Conservation (phyloP, 2,888 invertebrate species). For the Nudaria mundana region DNA sequence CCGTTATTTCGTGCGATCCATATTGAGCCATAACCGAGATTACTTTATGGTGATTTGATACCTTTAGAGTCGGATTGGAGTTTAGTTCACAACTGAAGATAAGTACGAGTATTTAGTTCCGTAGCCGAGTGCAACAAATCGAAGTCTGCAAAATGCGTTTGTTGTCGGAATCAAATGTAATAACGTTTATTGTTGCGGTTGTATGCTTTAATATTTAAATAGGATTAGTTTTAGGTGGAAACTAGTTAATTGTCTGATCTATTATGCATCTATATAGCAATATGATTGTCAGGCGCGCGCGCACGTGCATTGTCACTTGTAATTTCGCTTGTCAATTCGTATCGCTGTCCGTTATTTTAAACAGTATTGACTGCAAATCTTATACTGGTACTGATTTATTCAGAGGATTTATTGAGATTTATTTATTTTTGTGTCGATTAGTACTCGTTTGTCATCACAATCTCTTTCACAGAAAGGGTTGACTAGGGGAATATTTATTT, state of each 20-base stretch:
- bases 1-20: constrained; percentile 67
- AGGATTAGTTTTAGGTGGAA: neutral
- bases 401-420: too few species aligned
- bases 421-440: too few species aligned
- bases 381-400: too few species aligned
- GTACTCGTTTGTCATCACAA: too few species aligned
- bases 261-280: neutral
- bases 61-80: constrained; percentile 73
- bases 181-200: constrained; percentile 16
- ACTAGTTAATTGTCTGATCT: neutral
- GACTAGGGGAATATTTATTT: too few species aligned
- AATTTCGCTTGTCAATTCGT: too few species aligned
- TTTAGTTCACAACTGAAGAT: constrained; percentile 58
- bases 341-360: too few species aligned
- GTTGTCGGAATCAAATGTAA: constrained; percentile 26
- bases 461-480: too few species aligned
- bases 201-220: neutral
- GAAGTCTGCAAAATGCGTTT: constrained; percentile 23
- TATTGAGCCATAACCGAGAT: constrained; percentile 50
- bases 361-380: too few species aligned
- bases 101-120: constrained; percentile 39
- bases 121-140: constrained; percentile 34
- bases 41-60: constrained; percentile 79
- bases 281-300: constrained; percentile 1
- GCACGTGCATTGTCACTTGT: constrained; percentile 1